Evolutionary conservation across 2,113 vertebrate genomes (phyloP).

Genomic region (Nycticorax nycticorax): DNA sequence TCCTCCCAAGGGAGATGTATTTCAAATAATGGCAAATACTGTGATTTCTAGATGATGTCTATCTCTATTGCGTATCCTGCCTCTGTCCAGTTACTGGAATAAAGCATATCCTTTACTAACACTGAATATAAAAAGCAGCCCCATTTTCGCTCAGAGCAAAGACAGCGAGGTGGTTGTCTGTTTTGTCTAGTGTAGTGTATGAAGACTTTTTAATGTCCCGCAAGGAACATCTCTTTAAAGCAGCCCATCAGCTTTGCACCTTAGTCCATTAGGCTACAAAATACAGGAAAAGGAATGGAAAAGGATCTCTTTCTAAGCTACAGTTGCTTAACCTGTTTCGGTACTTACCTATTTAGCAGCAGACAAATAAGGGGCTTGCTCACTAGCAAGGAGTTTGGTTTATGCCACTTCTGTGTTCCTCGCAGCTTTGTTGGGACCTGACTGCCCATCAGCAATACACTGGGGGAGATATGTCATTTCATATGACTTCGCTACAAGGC

Average conservation of each 20-base stretch:
- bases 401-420: constrained; percentile 18
- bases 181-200: not conserved
- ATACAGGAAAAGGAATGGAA: not conserved
- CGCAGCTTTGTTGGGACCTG: not conserved
- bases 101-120: not conserved
- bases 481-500: constrained; percentile 55
- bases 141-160: not conserved
- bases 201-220: constrained; percentile 19
- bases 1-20: not conserved
- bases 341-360: constrained; percentile 16
- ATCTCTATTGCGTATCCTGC: not conserved
- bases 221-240: not conserved
- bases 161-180: not conserved
- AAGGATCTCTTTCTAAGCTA: not conserved
- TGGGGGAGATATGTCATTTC: constrained; percentile 1
- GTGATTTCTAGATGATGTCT: not conserved
- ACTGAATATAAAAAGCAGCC: not conserved
- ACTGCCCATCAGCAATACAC: constrained; percentile 7
- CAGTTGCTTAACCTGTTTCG: not conserved
- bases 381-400: constrained; percentile 9
- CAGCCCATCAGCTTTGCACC: not conserved
- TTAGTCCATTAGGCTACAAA: constrained; percentile 18
- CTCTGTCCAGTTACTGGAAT: not conserved
- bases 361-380: not conserved
- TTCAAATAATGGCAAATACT: constrained; percentile 1